Percentiles rank a stretch among this genome's conserved stretches.
Conservation (phyloP, 2,113 vertebrate species). For the Shinisaurus crocodilurus region DNA sequence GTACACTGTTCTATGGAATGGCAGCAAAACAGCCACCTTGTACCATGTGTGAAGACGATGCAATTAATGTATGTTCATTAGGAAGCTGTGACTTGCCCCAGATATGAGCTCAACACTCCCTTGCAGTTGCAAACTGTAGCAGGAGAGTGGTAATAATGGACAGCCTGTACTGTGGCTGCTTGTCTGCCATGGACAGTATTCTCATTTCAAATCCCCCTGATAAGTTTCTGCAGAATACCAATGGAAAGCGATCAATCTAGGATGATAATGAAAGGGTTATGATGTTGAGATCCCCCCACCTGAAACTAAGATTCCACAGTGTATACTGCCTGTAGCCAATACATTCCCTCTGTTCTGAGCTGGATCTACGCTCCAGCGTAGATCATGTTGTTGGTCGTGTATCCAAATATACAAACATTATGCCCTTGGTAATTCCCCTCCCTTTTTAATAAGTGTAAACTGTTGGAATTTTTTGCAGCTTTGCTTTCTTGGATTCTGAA, state of each 20-base stretch:
- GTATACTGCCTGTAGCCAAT: accelerated
- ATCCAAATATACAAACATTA: background rate
- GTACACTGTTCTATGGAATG: background rate
- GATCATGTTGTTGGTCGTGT: background rate
- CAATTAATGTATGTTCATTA: background rate
- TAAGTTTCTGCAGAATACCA: background rate
- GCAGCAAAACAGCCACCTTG: background rate
- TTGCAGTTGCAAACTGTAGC: background rate
- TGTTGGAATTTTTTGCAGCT: background rate
- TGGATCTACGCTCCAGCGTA: background rate
- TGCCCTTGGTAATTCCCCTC: background rate
- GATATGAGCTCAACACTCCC: background rate
- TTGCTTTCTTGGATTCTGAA: background rate
- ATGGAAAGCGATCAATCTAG: background rate
- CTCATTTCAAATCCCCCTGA: background rate
- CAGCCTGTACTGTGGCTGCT: background rate
- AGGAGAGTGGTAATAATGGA: background rate
- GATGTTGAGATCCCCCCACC: background rate
- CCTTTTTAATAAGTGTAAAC: background rate
- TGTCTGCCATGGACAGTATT: background rate
- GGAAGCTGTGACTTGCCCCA: background rate
- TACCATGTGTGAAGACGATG: background rate
- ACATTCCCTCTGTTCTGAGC: background rate
- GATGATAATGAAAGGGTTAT: background rate
- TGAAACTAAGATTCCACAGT: background rate